Conservation (phyloP, 2,113 vertebrate species). For the Pterophyllum scalare region DNA sequence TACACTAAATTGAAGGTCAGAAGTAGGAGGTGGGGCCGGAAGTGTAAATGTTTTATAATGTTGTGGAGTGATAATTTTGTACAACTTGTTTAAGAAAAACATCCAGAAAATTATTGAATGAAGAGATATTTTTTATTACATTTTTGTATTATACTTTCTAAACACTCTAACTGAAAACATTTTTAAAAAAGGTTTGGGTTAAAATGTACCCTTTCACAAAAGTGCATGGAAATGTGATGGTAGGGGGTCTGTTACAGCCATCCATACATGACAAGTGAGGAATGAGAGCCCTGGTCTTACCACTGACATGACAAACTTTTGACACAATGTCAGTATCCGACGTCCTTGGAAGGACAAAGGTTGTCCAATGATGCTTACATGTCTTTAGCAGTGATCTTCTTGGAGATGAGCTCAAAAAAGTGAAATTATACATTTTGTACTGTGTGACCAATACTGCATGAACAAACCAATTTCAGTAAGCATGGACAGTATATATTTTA, state of each 20-base stretch:
- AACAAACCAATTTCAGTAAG: neutral
- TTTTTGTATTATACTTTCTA: no score
- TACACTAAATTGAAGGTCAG: no score
- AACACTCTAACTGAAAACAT: no score
- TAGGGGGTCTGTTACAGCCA: neutral
- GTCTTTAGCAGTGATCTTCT: neutral
- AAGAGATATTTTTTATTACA: no score
- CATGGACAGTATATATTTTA: neutral
- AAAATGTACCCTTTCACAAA: neutral
- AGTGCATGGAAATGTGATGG: neutral
- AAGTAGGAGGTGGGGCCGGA: no score
- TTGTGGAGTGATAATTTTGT: no score
- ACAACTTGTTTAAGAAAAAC: no score
- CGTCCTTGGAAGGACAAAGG: neutral
- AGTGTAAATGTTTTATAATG: no score
- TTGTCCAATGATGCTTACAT: neutral
- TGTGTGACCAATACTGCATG: neutral
- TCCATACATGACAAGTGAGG: neutral
- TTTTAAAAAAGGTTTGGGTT: neutral
- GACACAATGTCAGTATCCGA: neutral
- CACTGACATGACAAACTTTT: neutral
- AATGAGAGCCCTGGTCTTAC: neutral
- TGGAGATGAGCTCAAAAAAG: neutral
- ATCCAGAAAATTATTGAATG: no score
- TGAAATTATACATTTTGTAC: neutral